These are phyloP conservation scores for Mus caroli DNA, from an alignment of 2,797 vertebrate species.

Conservation along the genomic window DNA sequence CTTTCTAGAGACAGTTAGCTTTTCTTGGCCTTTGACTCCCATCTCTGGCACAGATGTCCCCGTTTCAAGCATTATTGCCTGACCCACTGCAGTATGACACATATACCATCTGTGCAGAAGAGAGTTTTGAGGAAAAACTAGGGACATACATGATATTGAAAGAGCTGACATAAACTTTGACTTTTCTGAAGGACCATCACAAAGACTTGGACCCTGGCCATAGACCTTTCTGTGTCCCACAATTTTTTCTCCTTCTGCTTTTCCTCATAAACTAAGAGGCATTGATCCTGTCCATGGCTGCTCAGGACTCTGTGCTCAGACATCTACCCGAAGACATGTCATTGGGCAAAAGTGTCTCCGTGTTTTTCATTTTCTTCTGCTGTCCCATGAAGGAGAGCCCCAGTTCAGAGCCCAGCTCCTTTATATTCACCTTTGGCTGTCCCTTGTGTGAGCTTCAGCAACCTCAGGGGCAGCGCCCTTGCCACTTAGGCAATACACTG, in stretches of 20 bases:
- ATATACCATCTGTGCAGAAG: neutral
- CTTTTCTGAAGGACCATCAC: neutral
- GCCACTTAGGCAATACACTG: too few species aligned
- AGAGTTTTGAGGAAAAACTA: neutral
- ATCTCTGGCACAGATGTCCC: neutral
- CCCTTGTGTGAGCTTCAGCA: neutral
- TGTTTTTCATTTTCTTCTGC: neutral
- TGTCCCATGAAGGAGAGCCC: neutral
- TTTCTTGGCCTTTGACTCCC: neutral
- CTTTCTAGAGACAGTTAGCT: neutral
- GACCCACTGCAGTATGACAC: neutral
- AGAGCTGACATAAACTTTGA: neutral
- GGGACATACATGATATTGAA: neutral
- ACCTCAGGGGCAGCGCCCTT: neutral
- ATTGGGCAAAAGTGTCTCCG: neutral
- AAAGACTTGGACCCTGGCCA: neutral
- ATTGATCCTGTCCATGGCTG: neutral
- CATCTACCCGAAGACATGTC: neutral
- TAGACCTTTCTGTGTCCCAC: neutral
- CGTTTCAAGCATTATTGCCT: neutral
- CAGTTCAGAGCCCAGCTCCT: neutral
- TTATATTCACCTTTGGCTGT: fast-evolving
- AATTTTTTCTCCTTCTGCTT: neutral
- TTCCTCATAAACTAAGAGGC: neutral
- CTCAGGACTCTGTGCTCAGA: neutral